Evolutionary conservation across 2,888 invertebrate species (phyloP).

Genomic region (Galerucella nymphaeae): DNA sequence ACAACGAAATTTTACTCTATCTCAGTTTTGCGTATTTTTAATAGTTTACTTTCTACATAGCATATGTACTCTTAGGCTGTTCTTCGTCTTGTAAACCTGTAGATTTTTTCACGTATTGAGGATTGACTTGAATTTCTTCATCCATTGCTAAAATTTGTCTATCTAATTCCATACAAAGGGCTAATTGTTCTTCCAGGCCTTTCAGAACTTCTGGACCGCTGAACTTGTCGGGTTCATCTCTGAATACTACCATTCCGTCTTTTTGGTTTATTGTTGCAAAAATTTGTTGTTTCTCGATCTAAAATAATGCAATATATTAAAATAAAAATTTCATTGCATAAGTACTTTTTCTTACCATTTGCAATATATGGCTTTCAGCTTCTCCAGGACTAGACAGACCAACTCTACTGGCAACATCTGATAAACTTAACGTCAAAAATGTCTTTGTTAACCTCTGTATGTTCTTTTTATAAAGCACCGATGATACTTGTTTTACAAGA

Average conservation of each 20-base stretch:
- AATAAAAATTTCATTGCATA: background rate
- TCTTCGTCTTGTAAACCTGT: conserved; percentile 64
- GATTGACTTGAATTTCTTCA: conserved; percentile 92
- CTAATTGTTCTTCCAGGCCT: conserved; percentile 87
- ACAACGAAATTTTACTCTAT: conserved; percentile 6
- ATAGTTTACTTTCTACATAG: conserved; percentile 58
- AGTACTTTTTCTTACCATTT: conserved; percentile 78
- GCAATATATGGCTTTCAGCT: conserved; percentile 92
- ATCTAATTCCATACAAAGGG: conserved; percentile 87
- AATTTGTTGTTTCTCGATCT: conserved; percentile 98
- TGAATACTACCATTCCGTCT: conserved; percentile 97
- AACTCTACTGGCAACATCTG: conserved; percentile 90
- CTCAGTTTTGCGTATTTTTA: conserved; percentile 6
- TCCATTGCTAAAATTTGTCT: conserved; percentile 93
- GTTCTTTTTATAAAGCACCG: conserved; percentile 93
- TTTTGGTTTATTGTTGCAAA: conserved; percentile 97
- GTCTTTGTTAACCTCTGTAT: conserved; percentile 96
- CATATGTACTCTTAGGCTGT: conserved; percentile 64
- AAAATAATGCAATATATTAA: conserved; percentile 37
- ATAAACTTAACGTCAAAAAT: conserved; percentile 88
- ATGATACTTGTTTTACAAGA: conserved; percentile 85
- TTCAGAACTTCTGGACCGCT: conserved; percentile 90
- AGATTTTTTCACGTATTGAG: conserved; percentile 71
- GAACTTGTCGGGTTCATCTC: conserved; percentile 95
- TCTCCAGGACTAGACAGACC: conserved; percentile 85